These are phyloP conservation scores for Typhlichthys subterraneus DNA, from an alignment of 2,797 vertebrate species.

Conservation along the genomic window DNA sequence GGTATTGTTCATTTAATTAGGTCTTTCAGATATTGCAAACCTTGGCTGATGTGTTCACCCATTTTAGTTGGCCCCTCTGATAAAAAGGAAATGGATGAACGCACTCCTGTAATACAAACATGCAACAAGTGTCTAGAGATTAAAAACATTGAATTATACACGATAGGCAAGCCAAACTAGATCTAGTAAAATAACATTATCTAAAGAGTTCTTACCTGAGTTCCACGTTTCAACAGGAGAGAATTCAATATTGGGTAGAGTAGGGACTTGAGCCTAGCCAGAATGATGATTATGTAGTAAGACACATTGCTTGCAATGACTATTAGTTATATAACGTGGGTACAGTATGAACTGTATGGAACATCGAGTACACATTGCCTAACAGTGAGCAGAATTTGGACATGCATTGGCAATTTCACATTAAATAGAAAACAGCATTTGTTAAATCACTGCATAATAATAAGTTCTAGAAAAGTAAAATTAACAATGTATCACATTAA, in stretches of 20 bases:
- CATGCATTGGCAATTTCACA: too few species aligned
- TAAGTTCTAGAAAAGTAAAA: not conserved
- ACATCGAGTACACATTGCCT: too few species aligned
- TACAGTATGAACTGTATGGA: too few species aligned
- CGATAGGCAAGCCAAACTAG: not conserved
- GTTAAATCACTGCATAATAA: too few species aligned
- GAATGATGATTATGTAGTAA: constrained; percentile 11
- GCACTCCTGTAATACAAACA: constrained; percentile 79
- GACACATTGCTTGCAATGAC: not conserved
- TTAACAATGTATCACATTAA: not conserved
- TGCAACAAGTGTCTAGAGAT: not conserved
- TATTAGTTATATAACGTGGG: too few species aligned
- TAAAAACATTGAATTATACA: not conserved
- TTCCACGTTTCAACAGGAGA: constrained; percentile 86
- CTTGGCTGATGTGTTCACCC: constrained; percentile 79
- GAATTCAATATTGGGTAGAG: constrained; percentile 85
- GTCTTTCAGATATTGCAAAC: constrained; percentile 86
- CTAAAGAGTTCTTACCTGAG: constrained; percentile 80
- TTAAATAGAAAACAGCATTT: too few species aligned
- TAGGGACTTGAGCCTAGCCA: constrained; percentile 81
- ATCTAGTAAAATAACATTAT: not conserved
- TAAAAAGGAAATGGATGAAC: constrained; percentile 80
- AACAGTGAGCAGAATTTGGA: too few species aligned
- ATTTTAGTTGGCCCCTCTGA: constrained; percentile 85
- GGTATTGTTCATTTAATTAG: constrained; percentile 79